phyloP scores from a whole-genome alignment of 2,888 invertebrate species.

The Chesias legatella region DNA sequence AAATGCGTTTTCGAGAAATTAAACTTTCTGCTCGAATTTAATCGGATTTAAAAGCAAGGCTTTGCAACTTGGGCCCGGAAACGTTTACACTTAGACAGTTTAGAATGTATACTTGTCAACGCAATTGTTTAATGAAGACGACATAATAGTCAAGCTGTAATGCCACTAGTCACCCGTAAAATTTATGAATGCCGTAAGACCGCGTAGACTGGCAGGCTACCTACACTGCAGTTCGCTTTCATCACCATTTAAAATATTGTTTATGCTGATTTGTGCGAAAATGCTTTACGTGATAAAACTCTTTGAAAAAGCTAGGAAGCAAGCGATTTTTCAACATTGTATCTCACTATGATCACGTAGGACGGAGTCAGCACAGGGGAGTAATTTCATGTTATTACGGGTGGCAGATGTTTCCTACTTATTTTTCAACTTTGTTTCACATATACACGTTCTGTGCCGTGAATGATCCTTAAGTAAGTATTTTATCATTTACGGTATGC shows the following conservation, averaged over 20 bases:
- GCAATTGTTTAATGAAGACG: too few relatives aligned
- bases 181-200: too few relatives aligned
- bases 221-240: too few relatives aligned
- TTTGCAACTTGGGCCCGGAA: too few relatives aligned
- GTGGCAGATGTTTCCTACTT: constrained; percentile 57
- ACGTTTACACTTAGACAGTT: too few relatives aligned
- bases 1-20: constrained; percentile 43
- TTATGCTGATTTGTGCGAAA: background rate
- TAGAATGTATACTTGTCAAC: too few relatives aligned
- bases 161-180: too few relatives aligned
- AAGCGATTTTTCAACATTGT: constrained; percentile 34
- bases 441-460: constrained; percentile 17
- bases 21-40: constrained; percentile 26
- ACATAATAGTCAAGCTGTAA: too few relatives aligned
- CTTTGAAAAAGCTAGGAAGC: background rate
- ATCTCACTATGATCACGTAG: constrained; percentile 55
- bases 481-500: too few relatives aligned
- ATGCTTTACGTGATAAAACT: constrained; percentile 8
- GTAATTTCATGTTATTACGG: constrained; percentile 66
- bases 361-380: constrained; percentile 45
- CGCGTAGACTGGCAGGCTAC: too few relatives aligned
- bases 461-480: too few relatives aligned
- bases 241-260: too few relatives aligned
- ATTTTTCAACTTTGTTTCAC: constrained; percentile 57
- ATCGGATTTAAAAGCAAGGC: background rate